Base-by-base conservation (phyloP, 2,797 vertebrate genomes). In the Takifugu rubripes region DNA sequence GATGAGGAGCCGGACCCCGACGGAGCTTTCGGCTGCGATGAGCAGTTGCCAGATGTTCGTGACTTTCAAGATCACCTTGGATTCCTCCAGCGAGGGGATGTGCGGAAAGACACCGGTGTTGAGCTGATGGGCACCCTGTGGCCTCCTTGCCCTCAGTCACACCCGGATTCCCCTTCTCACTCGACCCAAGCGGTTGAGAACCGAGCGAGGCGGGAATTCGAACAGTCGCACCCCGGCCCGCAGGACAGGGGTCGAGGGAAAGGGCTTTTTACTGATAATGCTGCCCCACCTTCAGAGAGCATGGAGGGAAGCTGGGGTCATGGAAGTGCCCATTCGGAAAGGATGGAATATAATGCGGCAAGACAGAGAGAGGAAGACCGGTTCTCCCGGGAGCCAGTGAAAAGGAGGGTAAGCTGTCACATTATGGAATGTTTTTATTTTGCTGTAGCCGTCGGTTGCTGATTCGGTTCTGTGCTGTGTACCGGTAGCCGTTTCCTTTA, bases 281-380 rank as follows among this genome's bases (percentile, higher is more conserved):
- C 63, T 49, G 51, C 7, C 25, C 64, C 67, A 54, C 84, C 74
- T 75, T 72, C 75, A 21, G 81, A 51, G 44, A 79, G 64, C 9
- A 76, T 74, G 48, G 84, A 84, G 2, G 61, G 59, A 25, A 74
- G 46, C 56, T 88, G 88, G 86, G 71, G 47, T 43, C 33, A 11
- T 25, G 58, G 51, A 24, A 58, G 56, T 58, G 33, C 64, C 54
- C 83, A 60, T 47, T 50, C 78, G 31, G 79, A 84, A 63, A 84
- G 84, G 67, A 75, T 80, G 17, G 87, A 91, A 24, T 88, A 74
- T 47, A 53, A 42, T 21, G 6, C 48, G 0, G 61, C 61, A 45
- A 77, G 83, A 67, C 79, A 51, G 61, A 64, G 68, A 58, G 90
- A 90, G 16, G 89, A 90, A 15, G 87, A 89, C 25, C 72, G 78